phyloP scores from a whole-genome alignment of 2,113 vertebrate genomes.

The Daubentonia madagascariensis region DNA sequence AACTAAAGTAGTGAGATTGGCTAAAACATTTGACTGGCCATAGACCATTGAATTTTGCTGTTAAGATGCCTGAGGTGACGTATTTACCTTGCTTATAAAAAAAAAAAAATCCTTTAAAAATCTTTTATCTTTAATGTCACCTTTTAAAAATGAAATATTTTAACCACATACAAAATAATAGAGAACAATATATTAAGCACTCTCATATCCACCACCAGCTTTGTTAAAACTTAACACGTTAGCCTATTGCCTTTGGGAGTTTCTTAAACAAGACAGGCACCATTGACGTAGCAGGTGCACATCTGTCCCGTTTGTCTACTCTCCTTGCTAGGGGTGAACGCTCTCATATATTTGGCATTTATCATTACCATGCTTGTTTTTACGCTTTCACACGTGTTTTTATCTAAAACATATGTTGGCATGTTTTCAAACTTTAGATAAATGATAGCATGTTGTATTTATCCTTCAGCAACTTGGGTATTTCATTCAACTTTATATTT shows the following conservation, averaged over 20 bases:
- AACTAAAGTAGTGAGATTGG: neutral
- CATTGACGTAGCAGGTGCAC: neutral
- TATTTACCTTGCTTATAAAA: neutral
- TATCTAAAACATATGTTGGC: neutral
- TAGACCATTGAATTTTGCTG: neutral
- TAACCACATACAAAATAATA: neutral
- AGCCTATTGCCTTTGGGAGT: neutral
- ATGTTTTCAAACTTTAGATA: neutral
- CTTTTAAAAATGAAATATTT: neutral
- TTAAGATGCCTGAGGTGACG: neutral
- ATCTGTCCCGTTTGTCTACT: neutral
- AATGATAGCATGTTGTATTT: neutral
- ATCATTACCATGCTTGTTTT: neutral
- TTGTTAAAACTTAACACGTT: neutral
- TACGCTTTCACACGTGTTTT: neutral
- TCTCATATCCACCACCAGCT: neutral
- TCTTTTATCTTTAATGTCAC: neutral
- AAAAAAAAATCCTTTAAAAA: neutral
- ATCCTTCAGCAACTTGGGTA: neutral
- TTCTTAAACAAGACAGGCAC: neutral
- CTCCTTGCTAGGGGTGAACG: neutral
- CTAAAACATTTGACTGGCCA: neutral
- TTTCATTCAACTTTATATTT: neutral
- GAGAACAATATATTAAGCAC: neutral
- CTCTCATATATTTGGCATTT: neutral